Conservation (phyloP, 2,797 vertebrate genomes). For the Xiphophorus birchmanni region DNA sequence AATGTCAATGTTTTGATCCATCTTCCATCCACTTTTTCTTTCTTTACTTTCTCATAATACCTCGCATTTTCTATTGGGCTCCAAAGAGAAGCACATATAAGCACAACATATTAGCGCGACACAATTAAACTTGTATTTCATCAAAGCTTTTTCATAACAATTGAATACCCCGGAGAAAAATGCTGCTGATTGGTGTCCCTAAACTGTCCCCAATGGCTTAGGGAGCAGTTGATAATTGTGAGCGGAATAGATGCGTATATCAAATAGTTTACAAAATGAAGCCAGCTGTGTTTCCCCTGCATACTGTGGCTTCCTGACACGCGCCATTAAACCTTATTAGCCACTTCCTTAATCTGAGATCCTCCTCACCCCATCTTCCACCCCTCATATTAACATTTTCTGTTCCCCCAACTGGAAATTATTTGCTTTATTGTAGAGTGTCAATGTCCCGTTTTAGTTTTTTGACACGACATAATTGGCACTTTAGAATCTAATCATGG, state of each 20-base stretch:
- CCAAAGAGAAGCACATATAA: background rate
- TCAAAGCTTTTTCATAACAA: slow-evolving; percentile 87
- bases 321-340: slow-evolving; percentile 99
- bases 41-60: background rate
- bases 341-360: slow-evolving; percentile 99
- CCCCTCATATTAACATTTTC: slow-evolving; percentile 99
- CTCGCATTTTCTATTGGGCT: background rate
- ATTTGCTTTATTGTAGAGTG: slow-evolving; percentile 99
- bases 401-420: slow-evolving; percentile 99
- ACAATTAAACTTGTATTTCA: slow-evolving; percentile 66
- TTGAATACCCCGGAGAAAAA: slow-evolving; percentile 84
- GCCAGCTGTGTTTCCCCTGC: slow-evolving; percentile 99
- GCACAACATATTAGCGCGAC: background rate
- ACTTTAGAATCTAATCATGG: slow-evolving; percentile 98
- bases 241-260: slow-evolving; percentile 97
- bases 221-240: slow-evolving; percentile 94
- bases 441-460: slow-evolving; percentile 94
- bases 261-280: slow-evolving; percentile 99
- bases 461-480: slow-evolving; percentile 97
- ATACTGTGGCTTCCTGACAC: slow-evolving; percentile 99
- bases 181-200: slow-evolving; percentile 87
- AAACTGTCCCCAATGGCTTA: slow-evolving; percentile 93
- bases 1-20: background rate
- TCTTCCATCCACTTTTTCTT: background rate
- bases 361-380: slow-evolving; percentile 93